Evolutionary conservation across 2,797 vertebrate species (phyloP).

Genomic region (Tangara arthus): DNA sequence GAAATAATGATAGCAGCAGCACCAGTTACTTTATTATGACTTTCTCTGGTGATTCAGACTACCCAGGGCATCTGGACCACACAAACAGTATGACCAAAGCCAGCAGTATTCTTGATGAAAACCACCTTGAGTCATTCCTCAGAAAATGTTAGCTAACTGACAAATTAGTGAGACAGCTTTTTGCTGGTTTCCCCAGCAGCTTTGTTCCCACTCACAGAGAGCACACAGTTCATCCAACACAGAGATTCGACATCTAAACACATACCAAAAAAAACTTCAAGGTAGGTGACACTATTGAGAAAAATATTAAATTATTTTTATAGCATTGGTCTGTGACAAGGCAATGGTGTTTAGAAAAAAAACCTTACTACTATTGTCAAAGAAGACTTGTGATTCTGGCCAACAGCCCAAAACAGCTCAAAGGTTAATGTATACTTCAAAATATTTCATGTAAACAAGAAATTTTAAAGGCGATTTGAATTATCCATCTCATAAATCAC

Average conservation of each 20-base stretch:
- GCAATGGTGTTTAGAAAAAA: background rate
- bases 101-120: background rate
- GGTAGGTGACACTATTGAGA: background rate
- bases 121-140: background rate
- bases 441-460: background rate
- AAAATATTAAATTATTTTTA: background rate
- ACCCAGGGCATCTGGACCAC: background rate
- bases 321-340: background rate
- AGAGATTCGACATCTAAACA: background rate
- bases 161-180: background rate
- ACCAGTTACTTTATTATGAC: background rate
- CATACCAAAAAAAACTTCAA: background rate
- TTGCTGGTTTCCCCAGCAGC: background rate
- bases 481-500: background rate
- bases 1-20: background rate
- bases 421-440: background rate
- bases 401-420: background rate
- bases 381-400: background rate
- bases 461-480: constrained; percentile 11
- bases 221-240: background rate
- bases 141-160: background rate
- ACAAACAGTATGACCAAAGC: background rate
- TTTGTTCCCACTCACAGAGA: background rate
- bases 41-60: background rate
- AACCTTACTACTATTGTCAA: fast-evolving